These are phyloP conservation scores for Pyrochroa serraticornis DNA, from an alignment of 2,888 invertebrate species.

Conservation along the genomic window DNA sequence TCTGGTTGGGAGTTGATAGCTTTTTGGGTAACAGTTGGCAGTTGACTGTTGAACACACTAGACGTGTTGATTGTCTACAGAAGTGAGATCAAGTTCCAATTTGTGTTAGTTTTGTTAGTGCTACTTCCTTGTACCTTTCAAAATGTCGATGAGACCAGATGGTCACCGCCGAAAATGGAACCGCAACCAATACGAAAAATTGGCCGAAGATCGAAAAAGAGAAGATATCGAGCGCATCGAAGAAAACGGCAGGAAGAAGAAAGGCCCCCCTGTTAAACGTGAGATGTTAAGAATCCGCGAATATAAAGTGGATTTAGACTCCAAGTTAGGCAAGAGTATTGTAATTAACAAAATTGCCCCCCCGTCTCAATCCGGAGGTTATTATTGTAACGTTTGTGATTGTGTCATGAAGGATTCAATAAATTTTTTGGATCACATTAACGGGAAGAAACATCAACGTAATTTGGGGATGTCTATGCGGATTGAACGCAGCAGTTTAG, in stretches of 20 bases:
- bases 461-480: slow-evolving; percentile 99
- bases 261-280: slow-evolving; percentile 82
- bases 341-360: slow-evolving; percentile 99
- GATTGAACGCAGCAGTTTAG: slow-evolving; percentile 91
- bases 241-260: slow-evolving; percentile 64
- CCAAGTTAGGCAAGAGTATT: slow-evolving; percentile 95
- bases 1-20: too few relatives aligned
- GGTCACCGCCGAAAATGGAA: slow-evolving; percentile 99
- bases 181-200: slow-evolving; percentile 88
- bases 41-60: too few relatives aligned
- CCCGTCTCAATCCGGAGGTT: slow-evolving; percentile 96
- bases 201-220: slow-evolving; percentile 82
- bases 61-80: too few relatives aligned
- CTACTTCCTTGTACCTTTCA: slow-evolving; percentile 12
- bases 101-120: too few relatives aligned
- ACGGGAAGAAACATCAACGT: slow-evolving; percentile 99
- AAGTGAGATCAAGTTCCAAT: too few relatives aligned
- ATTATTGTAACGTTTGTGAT: slow-evolving; percentile 99
- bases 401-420: slow-evolving; percentile 99
- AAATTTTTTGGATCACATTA: slow-evolving; percentile 98
- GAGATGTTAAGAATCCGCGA: slow-evolving; percentile 93
- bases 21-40: too few relatives aligned
- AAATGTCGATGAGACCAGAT: slow-evolving; percentile 70
- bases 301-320: slow-evolving; percentile 97
- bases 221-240: slow-evolving; percentile 77